Evolutionary conservation across 2,113 vertebrate genomes (phyloP), one percentile per base, ranked within the genome.

Genomic region (Echinops telfairi): DNA sequence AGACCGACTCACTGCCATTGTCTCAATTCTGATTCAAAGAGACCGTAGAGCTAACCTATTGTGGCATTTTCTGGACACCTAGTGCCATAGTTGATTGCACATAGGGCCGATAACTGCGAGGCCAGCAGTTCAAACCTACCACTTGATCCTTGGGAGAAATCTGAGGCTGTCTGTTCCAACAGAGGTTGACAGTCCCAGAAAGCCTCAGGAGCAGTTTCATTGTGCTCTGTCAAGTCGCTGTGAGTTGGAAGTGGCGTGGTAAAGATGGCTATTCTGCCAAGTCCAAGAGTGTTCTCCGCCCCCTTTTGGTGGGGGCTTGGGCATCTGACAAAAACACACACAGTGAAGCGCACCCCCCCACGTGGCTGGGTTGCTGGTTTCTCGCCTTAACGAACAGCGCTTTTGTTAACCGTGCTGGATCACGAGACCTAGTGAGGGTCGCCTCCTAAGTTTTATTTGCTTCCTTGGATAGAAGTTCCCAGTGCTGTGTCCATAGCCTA

Each of bases 371-470:
- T 58, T 62, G 15, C 92, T 92, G 79, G 12, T 58, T 60, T 92
- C 80, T 92, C 31, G 58, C 4, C 7, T 60, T 11, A 2, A 64
- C 7, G 29, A 17, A 58, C 1, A 5, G 20, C 5, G 53, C 38
- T 83, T 79, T 29, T 4, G 8, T 73, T 73, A 36, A 73, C 27
- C 2, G 0, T 36, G 53, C 66, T 88, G 80, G 68, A 25, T 94
- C 58, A 20, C 40, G 83, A 83, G 68, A 38, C 58, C 53, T 4
- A 43, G 19, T 25, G 3, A 22, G 38, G 60, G 47, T 53, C 11
- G 77, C 31, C 38, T 89, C 76, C 77, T 90, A 71, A 57, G 23
- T 83, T 70, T 94, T 79, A 36, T 83, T 64, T 84, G 33, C 23
- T 71, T 90, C 38, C 43, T 79, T 89, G n/a, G 27, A 38, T 79